Evolutionary conservation across 1,140 invertebrate genomes (phyloP), one percentile per base, ranked within the genome.

Genomic region (Monochamus saltuarius): DNA sequence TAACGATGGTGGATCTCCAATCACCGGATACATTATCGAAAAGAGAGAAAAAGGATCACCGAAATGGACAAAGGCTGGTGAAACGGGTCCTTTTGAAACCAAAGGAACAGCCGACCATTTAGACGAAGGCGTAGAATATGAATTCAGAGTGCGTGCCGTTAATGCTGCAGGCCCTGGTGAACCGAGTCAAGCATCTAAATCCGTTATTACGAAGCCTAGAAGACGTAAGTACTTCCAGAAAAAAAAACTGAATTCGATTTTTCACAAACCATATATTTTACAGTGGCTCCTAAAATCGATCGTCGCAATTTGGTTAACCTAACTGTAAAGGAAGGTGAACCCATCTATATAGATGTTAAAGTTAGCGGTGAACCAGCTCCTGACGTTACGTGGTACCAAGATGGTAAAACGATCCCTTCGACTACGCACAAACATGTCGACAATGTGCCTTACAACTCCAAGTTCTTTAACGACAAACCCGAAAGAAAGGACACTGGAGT

Each of bases 221-320:
- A 90, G 89, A 86, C 77, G 92, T 95, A 80, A 86, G 85, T 80
- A 39, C 29, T 62, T 36, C 39, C 9, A 42, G 22, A 35, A 46
- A 3, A 29, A 29, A 3, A 29, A 29, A 2, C 6, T 29, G 2
- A 29, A 29, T 29, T 3, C 22, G 6, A 3, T 29, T 29, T 6
- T 29, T 29, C 22, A 29, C 6, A 3, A 29, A 3, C 6, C 2
- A 29, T 6, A 6, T 58, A 54, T 66, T 17, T 76, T 79, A 36
- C 78, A 95, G 92, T 97, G 79, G 87, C 93, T 59, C 95, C 95
- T 11, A 94, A 91, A 79, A 97, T 98, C 78, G 92, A 95, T 71
- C 82, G 91, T 17, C 85, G 86, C 59, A 92, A 88, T 76, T 78
- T 95, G 37, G 83, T 85, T 43, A 84, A 88, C 58, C 78, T 94